These are phyloP conservation scores for Euglossa dilemma DNA, from an alignment of 1,140 invertebrate genomes.

Conservation along the genomic window DNA sequence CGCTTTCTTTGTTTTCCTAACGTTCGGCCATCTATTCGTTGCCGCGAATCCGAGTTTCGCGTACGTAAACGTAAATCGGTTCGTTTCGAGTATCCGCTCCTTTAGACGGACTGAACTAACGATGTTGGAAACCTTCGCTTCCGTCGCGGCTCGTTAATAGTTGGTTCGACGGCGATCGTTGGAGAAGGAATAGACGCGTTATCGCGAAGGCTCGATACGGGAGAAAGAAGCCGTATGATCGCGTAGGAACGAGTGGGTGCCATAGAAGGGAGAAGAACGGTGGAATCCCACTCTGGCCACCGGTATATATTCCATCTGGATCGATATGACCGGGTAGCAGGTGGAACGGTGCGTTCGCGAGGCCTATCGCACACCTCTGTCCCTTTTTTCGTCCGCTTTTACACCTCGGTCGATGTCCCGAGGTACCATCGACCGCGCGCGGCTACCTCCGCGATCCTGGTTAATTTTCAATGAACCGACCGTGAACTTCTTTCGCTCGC, in stretches of 20 bases:
- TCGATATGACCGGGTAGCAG: conserved; percentile 60
- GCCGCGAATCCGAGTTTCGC: not conserved
- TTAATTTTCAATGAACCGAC: conserved; percentile 9
- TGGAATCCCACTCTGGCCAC: conserved; percentile 51
- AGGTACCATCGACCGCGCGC: not conserved
- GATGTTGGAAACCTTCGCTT: not conserved
- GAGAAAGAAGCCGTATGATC: conserved; percentile 59
- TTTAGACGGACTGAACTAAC: not conserved
- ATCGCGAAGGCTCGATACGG: conserved; percentile 6
- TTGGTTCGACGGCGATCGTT: too few species aligned
- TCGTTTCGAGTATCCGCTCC: not conserved
- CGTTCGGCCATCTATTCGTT: not conserved
- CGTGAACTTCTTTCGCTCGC: not conserved
- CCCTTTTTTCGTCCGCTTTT: not conserved
- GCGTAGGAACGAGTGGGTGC: conserved; percentile 32
- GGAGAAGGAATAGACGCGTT: not conserved
- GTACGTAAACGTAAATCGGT: not conserved
- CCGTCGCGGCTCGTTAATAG: not conserved
- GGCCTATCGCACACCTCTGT: conserved; percentile 1
- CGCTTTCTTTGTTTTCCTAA: conserved; percentile 24
- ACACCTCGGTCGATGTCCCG: not conserved
- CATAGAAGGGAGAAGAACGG: conserved; percentile 31
- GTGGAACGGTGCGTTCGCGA: conserved; percentile 28
- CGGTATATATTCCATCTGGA: conserved; percentile 57
- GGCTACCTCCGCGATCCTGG: not conserved